Conservation (phyloP, 2,797 vertebrate species). For the Spinibarbus caldwelli region DNA sequence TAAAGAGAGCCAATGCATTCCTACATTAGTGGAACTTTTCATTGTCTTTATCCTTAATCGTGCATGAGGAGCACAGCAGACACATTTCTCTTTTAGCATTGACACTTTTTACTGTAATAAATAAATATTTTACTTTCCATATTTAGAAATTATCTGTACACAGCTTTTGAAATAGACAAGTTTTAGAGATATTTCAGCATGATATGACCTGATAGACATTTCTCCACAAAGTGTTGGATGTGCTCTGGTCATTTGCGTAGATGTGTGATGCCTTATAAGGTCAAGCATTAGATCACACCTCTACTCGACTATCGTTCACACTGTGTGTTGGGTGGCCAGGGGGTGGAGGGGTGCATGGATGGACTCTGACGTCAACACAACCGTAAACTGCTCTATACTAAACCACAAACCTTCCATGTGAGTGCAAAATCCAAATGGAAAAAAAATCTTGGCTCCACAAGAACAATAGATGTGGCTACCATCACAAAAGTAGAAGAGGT, state of each 20-base stretch:
- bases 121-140: not conserved
- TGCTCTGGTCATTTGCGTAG: conserved; percentile 17
- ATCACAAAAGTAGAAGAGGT: not conserved
- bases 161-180: not conserved
- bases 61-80: not conserved
- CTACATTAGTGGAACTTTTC: not conserved
- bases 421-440: not conserved
- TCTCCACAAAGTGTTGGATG: not conserved
- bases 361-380: not conserved
- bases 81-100: not conserved
- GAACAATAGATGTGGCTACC: not conserved
- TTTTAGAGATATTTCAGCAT: not conserved
- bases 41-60: not conserved
- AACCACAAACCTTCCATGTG: conserved; percentile 8
- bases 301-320: not conserved
- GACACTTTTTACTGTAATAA: not conserved
- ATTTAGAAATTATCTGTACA: not conserved
- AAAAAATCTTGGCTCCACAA: not conserved
- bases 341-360: not conserved
- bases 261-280: conserved; percentile 4
- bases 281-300: conserved; percentile 12
- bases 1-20: not conserved
- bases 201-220: not conserved
- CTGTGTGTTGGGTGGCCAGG: not conserved
- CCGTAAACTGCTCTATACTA: not conserved